Evolutionary conservation across 2,888 invertebrate genomes (phyloP).

Genomic region (Polylopha cassiicola): DNA sequence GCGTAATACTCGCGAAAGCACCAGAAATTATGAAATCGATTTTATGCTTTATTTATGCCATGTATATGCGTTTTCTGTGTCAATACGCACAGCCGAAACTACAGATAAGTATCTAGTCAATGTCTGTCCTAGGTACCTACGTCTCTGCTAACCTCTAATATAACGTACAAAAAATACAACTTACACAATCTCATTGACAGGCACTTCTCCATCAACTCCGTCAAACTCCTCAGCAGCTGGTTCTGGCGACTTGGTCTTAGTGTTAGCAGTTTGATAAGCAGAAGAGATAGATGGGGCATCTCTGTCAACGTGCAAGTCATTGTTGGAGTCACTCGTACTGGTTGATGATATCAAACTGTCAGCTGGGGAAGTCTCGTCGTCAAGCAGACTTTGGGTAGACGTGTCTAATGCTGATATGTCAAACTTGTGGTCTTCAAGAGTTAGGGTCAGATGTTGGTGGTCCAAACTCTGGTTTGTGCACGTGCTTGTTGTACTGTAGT

Average conservation of each 20-base stretch:
- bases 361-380: conserved; percentile 90
- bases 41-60: background rate
- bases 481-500: conserved; percentile 72
- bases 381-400: conserved; percentile 82
- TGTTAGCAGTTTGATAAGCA: conserved; percentile 72
- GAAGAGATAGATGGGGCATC: conserved; percentile 63
- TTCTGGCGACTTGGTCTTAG: conserved; percentile 72
- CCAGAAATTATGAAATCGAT: no score
- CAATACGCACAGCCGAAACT: no score
- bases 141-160: no score
- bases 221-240: conserved; percentile 47
- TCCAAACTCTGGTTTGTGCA: conserved; percentile 69
- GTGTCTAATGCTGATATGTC: conserved; percentile 83
- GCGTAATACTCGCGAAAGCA: no score
- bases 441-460: conserved; percentile 77
- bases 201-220: conserved; percentile 54
- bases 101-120: no score
- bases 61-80: background rate
- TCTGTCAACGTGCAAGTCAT: conserved; percentile 67
- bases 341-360: conserved; percentile 83
- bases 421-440: conserved; percentile 85
- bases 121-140: no score
- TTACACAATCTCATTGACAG: conserved; percentile 55
- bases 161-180: conserved; percentile 30
- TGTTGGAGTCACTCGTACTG: conserved; percentile 80